Evolutionary conservation across 2,113 vertebrate species (phyloP).

Genomic region (Aldabrachelys gigantea): DNA sequence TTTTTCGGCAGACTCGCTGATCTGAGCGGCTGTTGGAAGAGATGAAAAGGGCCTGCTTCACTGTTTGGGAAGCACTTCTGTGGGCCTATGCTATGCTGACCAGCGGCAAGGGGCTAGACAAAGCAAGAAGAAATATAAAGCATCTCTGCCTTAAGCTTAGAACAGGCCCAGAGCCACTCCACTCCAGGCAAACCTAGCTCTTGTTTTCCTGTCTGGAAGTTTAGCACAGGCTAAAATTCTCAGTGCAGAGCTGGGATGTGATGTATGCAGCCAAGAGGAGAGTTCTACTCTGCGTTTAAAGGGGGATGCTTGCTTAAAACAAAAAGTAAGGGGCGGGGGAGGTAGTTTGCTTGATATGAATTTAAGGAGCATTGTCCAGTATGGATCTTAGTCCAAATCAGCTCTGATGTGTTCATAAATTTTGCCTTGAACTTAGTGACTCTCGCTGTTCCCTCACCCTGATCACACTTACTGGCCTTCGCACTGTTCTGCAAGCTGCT

Average conservation of each 20-base stretch:
- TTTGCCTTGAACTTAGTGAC: not conserved
- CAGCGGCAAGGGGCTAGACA: not conserved
- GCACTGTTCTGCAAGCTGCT: not conserved
- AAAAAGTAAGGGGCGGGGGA: not conserved
- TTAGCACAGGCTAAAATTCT: not conserved
- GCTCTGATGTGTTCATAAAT: accelerated
- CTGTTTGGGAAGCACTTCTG: not conserved
- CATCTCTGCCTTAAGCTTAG: not conserved
- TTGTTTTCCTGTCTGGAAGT: not conserved
- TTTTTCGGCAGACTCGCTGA: not conserved
- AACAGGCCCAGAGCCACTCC: not conserved
- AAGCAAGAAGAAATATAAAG: not conserved
- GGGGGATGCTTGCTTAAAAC: not conserved
- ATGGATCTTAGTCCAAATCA: not conserved
- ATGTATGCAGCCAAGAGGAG: not conserved
- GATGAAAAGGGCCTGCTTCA: not conserved
- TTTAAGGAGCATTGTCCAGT: not conserved
- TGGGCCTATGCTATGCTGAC: not conserved
- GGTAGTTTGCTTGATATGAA: not conserved
- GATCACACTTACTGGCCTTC: not conserved
- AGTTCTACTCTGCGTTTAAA: not conserved
- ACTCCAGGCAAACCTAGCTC: not conserved
- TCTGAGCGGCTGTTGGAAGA: not conserved
- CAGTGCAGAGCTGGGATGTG: not conserved
- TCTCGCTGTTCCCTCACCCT: not conserved